Conservation (phyloP, 2,113 vertebrate species). For the Leptobrachium leishanense region DNA sequence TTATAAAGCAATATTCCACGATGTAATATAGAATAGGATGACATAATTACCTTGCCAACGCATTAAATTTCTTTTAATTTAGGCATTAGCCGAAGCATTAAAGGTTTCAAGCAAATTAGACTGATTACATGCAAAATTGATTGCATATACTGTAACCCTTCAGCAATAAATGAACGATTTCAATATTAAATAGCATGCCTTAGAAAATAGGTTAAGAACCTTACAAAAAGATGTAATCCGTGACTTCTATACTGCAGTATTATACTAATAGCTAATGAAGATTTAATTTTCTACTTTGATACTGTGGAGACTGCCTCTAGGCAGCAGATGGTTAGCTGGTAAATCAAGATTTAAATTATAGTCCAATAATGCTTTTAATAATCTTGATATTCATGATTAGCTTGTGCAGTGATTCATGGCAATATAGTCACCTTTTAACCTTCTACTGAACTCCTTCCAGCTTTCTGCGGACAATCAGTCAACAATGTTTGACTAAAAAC, state of each 20-base stretch:
- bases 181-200: neutral
- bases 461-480: slow-evolving; percentile 23
- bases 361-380: slow-evolving; percentile 52
- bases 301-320: slow-evolving; percentile 49
- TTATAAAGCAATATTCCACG: too few species aligned
- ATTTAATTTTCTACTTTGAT: slow-evolving; percentile 49
- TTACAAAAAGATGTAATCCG: neutral
- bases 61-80: neutral
- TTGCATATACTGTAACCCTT: slow-evolving; percentile 2
- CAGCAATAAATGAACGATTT: neutral
- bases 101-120: neutral
- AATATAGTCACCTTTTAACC: slow-evolving; percentile 40
- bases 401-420: slow-evolving; percentile 24
- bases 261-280: slow-evolving; percentile 20
- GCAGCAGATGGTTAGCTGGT: slow-evolving; percentile 53
- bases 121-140: slow-evolving; percentile 12
- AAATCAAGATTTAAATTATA: slow-evolving; percentile 44
- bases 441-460: slow-evolving; percentile 24
- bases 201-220: neutral
- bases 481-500: neutral
- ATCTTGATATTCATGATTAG: slow-evolving; percentile 39
- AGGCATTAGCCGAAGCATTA: neutral
- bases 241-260: slow-evolving; percentile 5
- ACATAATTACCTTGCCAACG: too few species aligned
- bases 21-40: too few species aligned